phyloP scores from a whole-genome alignment of 2,888 invertebrate genomes.

The Cancer borealis region DNA sequence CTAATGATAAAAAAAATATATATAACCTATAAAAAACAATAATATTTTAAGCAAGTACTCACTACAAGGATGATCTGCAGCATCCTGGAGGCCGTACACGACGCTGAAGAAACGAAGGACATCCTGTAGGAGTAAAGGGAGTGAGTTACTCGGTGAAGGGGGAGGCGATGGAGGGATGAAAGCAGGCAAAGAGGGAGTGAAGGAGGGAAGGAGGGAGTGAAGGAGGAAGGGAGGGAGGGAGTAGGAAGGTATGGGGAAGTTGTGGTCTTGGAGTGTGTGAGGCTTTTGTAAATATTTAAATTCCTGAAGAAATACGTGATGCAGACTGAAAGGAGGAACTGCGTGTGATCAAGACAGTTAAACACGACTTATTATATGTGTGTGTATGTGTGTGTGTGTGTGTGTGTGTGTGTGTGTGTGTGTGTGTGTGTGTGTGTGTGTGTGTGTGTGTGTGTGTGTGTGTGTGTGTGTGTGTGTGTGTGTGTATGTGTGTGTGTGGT shows the following conservation, averaged over 20 bases:
- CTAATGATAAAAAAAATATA: background rate
- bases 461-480: too few species aligned
- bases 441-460: too few species aligned
- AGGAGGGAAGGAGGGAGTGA: background rate
- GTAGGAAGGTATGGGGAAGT: background rate
- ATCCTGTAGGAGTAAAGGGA: background rate
- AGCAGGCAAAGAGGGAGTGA: background rate
- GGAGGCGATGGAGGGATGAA: background rate
- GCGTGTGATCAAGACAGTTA: too few species aligned
- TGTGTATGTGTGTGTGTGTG: too few species aligned
- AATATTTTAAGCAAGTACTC: background rate
- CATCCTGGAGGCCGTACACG: background rate
- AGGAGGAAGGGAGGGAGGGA: background rate
- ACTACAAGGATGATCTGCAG: background rate
- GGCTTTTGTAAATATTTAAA: constrained; percentile 17
- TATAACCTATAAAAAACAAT: background rate
- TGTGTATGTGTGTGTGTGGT: too few species aligned
- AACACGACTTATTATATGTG: too few species aligned
- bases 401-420: too few species aligned
- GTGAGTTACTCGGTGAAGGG: background rate
- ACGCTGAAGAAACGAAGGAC: background rate
- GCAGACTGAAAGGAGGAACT: background rate
- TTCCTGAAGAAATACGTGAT: constrained; percentile 3
- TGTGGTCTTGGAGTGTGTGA: background rate
- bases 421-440: too few species aligned